Evolutionary conservation across 1,140 invertebrate genomes (phyloP).

Genomic region (Orius laevigatus): DNA sequence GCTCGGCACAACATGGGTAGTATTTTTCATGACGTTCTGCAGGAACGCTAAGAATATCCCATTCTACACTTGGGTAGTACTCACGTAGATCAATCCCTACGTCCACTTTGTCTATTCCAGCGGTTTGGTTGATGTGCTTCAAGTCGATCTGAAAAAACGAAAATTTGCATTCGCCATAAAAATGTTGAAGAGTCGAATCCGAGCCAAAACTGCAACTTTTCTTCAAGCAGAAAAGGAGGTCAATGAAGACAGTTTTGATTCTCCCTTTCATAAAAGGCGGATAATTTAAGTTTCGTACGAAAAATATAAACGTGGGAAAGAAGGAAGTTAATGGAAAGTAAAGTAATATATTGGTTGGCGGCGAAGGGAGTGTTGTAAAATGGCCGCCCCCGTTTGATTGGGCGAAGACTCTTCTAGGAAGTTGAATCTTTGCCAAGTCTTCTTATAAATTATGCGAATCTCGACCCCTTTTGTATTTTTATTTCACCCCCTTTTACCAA

Average conservation of each 20-base stretch:
- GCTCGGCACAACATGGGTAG: constrained; percentile 75
- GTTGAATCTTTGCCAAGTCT: too few relatives aligned
- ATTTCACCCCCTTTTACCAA: too few relatives aligned
- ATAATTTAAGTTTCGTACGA: constrained; percentile 3
- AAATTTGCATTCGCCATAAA: background rate
- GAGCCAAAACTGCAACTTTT: background rate
- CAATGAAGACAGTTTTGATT: background rate
- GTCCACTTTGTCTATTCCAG: constrained; percentile 61
- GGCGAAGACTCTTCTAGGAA: background rate
- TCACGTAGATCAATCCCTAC: constrained; percentile 83
- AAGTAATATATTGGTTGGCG: background rate
- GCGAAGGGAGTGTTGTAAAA: background rate
- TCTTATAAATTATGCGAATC: too few relatives aligned
- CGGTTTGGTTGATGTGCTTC: constrained; percentile 74
- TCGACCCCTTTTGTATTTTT: too few relatives aligned
- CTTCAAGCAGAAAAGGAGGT: background rate
- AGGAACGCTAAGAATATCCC: constrained; percentile 90
- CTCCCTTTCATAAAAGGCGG: background rate
- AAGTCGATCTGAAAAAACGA: constrained; percentile 57
- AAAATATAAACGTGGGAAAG: constrained; percentile 21
- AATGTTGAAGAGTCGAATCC: background rate
- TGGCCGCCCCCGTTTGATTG: background rate
- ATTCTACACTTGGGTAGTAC: constrained; percentile 92
- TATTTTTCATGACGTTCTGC: constrained; percentile 78
- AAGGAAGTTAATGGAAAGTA: constrained; percentile 6